These are phyloP conservation scores for Chitala chitala DNA, from an alignment of 2,113 vertebrate genomes.

Conservation along the genomic window DNA sequence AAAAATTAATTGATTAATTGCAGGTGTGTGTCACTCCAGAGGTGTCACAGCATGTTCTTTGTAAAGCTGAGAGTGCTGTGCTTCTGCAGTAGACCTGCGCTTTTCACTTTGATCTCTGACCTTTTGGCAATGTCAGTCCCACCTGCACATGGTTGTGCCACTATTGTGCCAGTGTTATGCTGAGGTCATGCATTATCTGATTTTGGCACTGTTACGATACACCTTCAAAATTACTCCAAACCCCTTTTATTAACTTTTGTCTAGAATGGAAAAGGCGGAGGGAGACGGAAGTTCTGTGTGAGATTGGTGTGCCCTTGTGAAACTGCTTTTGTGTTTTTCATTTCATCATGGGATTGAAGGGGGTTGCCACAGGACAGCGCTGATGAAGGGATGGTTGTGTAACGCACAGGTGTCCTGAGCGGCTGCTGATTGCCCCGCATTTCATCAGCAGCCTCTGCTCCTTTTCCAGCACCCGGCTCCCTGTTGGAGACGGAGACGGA, in stretches of 20 bases:
- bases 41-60: neutral
- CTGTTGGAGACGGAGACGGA: neutral
- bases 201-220: neutral
- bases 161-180: neutral
- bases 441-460: conserved; percentile 6
- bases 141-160: neutral
- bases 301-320: neutral
- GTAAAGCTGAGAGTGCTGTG: neutral
- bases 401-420: conserved; percentile 10
- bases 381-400: conserved; percentile 13
- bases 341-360: conserved; percentile 8
- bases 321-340: neutral
- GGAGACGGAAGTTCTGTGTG: neutral
- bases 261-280: neutral
- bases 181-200: neutral
- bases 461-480: conserved; percentile 12
- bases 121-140: too few species aligned
- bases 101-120: too few species aligned
- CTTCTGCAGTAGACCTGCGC: too few species aligned
- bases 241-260: conserved; percentile 3
- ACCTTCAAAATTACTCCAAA: neutral
- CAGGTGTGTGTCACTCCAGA: too few species aligned
- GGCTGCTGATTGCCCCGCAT: neutral
- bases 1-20: too few species aligned
- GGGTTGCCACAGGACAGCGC: neutral